Conservation (phyloP, 2,888 invertebrate species). For the Polydrusus cervinus region DNA sequence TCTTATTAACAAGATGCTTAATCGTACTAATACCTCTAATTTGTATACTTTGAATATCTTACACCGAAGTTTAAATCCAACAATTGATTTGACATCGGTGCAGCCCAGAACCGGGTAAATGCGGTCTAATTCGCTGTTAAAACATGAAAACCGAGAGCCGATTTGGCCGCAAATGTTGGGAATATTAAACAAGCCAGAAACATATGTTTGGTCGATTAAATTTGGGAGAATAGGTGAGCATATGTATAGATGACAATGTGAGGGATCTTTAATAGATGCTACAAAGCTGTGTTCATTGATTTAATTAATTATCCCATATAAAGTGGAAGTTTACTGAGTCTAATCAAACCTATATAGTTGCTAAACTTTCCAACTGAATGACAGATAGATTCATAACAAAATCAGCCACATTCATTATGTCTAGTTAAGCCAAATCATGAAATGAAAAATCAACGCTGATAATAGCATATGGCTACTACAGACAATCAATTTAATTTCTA, state of each 20-base stretch:
- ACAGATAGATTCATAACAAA: too few species aligned
- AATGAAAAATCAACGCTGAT: too few species aligned
- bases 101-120: slow-evolving; percentile 29
- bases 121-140: slow-evolving; percentile 49
- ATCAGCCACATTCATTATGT: too few species aligned
- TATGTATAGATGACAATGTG: slow-evolving; percentile 8
- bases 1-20: too few species aligned
- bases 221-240: slow-evolving; percentile 39
- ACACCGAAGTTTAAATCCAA: slow-evolving; percentile 2
- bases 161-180: slow-evolving; percentile 48
- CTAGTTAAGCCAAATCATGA: too few species aligned
- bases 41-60: not conserved
- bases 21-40: too few species aligned
- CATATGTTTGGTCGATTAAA: slow-evolving; percentile 69
- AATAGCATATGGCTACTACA: too few species aligned
- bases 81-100: slow-evolving; percentile 42
- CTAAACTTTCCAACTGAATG: too few species aligned
- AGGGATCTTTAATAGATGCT: slow-evolving; percentile 17
- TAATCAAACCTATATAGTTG: too few species aligned
- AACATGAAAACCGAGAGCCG: slow-evolving; percentile 48
- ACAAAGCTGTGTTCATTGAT: not conserved
- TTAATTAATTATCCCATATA: not conserved
- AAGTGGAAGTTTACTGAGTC: too few species aligned
- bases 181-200: slow-evolving; percentile 57
- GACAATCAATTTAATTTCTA: too few species aligned